These are phyloP conservation scores for Uloborus diversus DNA, from an alignment of 1,140 invertebrate genomes.

Conservation along the genomic window DNA sequence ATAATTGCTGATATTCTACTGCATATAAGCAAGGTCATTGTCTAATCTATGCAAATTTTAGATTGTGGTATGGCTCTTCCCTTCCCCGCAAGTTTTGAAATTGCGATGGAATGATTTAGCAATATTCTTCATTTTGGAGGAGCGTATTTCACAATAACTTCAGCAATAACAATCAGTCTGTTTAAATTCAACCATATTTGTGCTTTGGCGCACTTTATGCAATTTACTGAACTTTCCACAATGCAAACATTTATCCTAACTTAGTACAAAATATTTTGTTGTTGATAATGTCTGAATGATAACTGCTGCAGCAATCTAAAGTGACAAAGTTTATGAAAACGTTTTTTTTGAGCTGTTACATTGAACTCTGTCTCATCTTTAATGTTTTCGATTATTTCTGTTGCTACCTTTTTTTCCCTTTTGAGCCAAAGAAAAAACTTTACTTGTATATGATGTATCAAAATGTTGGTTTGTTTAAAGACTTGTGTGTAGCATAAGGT, in stretches of 20 bases:
- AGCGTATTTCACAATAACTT: constrained; percentile 17
- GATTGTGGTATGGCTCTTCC: constrained; percentile 31
- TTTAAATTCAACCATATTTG: not conserved
- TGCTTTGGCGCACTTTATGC: constrained; percentile 27
- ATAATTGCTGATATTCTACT: not conserved
- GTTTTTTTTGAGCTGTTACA: too few species aligned
- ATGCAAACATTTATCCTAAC: constrained; percentile 26
- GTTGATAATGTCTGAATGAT: constrained; percentile 11
- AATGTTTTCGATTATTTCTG: too few species aligned
- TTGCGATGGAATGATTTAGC: not conserved
- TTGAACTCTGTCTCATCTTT: too few species aligned
- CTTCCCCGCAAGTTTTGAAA: not conserved
- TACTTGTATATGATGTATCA: too few species aligned
- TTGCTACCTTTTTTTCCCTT: too few species aligned
- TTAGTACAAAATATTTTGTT: constrained; percentile 51
- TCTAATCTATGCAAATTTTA: constrained; percentile 34
- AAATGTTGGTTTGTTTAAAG: too few species aligned
- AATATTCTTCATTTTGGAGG: constrained; percentile 21
- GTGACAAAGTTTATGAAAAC: too few species aligned
- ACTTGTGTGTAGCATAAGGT: too few species aligned
- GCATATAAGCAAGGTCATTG: not conserved
- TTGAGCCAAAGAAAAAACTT: too few species aligned
- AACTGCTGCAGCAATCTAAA: too few species aligned
- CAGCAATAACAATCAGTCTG: constrained; percentile 34
- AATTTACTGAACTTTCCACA: constrained; percentile 8